Evolutionary conservation across 2,888 invertebrate species (phyloP), one percentile per base, ranked within the genome.

Genomic region (Coleophora flavipennella): DNA sequence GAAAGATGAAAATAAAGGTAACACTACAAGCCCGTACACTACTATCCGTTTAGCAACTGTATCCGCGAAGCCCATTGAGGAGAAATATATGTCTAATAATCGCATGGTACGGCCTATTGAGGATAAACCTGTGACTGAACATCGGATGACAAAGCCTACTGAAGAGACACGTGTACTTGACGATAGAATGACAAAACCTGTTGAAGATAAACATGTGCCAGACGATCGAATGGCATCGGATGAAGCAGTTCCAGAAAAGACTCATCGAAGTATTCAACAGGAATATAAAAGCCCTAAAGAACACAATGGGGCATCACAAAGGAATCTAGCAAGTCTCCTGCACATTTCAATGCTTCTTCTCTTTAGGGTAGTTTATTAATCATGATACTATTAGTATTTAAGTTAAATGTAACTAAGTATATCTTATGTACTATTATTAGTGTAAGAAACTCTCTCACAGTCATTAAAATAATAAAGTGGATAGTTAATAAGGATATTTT

Each of bases 151-250:
- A 20, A 20, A 20, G 20, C 20, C 20, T 20, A 20, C 6, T 20
- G 20, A 6, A 20, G 20, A 20, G 20, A 20, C 20, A 6, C 6
- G 3, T 20, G 20, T 20, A 6, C 20, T 6, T 3, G 6, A 20
- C 3, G 20, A 20, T 20, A 3, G 20, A 6, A 6, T 20, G 20
- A 20, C 20, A 20, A 20, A 20, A 6, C n/a, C n/a, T n/a, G n/a
- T n/a, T 11, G 31, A 27, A 9, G 28, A 10, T 11, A 26, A 13
- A 8, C 35, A 43, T 11, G 14, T 40, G 32, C 38, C 71, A 33
- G 71, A 74, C 36, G 59, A 58, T 0, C 61, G 72, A 8, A 83
- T 81, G 83, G 75, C 83, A 0, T 73, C 81, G 0, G 83, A 81
- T 55, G 76, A 83, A 52, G 83, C 72, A 0, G 66, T 67, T 38